Percentiles rank a stretch among this genome's conserved stretches.
Evolutionary conservation across 2,888 invertebrate genomes (phyloP).

Genomic region (Adela reaumurella): DNA sequence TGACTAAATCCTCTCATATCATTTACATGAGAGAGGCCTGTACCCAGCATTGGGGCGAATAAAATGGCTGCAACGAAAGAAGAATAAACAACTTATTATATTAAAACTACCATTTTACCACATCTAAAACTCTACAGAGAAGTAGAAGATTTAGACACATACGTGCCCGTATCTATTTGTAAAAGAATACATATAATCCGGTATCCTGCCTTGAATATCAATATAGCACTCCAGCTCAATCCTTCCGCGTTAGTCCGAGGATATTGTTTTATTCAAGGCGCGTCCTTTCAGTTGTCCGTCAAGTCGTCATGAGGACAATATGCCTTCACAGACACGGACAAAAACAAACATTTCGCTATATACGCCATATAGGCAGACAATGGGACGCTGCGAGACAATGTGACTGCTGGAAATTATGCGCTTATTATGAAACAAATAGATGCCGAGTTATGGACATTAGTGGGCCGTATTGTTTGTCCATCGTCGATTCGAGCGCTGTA

Average conservation of each 20-base stretch:
- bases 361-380: not conserved
- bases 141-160: too few relatives aligned
- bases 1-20: too few relatives aligned
- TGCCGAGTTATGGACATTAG: not conserved
- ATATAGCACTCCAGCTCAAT: not conserved
- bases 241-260: not conserved
- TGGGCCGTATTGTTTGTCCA: not conserved
- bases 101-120: too few relatives aligned
- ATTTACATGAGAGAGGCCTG: too few relatives aligned
- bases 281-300: conserved; percentile 52
- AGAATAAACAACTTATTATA: too few relatives aligned
- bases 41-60: too few relatives aligned
- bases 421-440: not conserved
- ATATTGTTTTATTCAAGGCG: conserved; percentile 32
- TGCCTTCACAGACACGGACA: conserved; percentile 26
- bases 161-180: too few relatives aligned
- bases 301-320: conserved; percentile 46
- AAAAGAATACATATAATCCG: too few relatives aligned
- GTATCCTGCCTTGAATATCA: not conserved
- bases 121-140: too few relatives aligned
- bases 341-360: not conserved
- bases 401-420: not conserved
- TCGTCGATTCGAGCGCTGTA: not conserved
- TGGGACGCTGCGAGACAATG: not conserved
- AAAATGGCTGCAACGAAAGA: too few relatives aligned